Base-by-base conservation (phyloP, 2,888 invertebrate species). In the Idaea aversata region DNA sequence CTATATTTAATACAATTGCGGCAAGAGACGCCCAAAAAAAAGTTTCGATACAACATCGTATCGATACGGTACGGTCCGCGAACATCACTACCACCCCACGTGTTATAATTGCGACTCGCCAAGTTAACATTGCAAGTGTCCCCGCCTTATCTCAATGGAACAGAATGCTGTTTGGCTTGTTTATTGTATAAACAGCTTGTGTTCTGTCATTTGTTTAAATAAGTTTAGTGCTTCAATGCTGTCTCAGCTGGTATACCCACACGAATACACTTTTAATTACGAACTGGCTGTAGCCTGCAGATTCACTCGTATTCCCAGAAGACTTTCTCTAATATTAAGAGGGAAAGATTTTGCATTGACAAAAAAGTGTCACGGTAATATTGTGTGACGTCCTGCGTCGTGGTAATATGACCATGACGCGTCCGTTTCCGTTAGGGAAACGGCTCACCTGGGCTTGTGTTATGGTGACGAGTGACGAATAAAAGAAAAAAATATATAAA, bases 71-170 rank as follows among this genome's bases (percentile, higher is more conserved):
- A 38, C 10, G 0, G 10, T 10, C 4, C 13, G 13, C 47, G 47
- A 47, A 47, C 86, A 74, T 74, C 90, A 76, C 86, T 85, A 82
- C 63, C 62, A 71, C 72, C 82, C 85, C 86, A 85, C 83, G 85
- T 87, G 78, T 82, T 84, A 82, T 84, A 80, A 78, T 78, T 80
- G 82, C 82, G 83, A 74, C 77, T 15, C 16, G 34, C 59, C 59
- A 73, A 72, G 71, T 77, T 70, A 62, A 62, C 65, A 70, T 65
- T 77, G 77, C 77, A 69, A 63, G 67, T 71, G 65, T 71, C 70
- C 63, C 76, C 69, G 75, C 64, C 77, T 76, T 85, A 82, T 76
- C 61, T 57, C 69, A 13, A 64, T 47, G 72, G 62, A 73, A 70
- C 82, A 85, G 70, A 77, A 72, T 67, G 34, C 62, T 68, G 68